A percentile compares a stretch with the other conserved stretches of the same genome.
These are phyloP conservation scores for Phalanger gymnotis DNA, from an alignment of 2,797 vertebrate species.

Conservation along the genomic window DNA sequence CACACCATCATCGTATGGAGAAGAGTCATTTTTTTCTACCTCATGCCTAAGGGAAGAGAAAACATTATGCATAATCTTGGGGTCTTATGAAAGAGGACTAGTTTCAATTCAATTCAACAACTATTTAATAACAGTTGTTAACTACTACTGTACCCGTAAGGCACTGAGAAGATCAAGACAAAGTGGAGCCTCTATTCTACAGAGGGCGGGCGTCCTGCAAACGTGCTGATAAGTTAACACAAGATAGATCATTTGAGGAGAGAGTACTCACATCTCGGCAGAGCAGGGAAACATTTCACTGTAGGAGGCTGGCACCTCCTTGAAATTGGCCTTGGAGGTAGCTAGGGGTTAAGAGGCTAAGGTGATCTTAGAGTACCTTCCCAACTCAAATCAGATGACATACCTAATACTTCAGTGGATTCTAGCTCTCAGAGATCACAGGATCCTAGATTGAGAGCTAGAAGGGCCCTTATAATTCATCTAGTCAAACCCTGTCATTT, in stretches of 20 bases:
- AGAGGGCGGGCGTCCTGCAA: too few species aligned
- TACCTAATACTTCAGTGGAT: neutral
- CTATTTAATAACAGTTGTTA: neutral
- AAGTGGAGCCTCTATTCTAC: neutral
- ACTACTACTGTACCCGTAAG: neutral
- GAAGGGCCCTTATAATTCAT: too few species aligned
- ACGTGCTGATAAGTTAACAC: neutral
- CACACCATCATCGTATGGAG: too few species aligned
- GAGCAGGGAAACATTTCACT: neutral
- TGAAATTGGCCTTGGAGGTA: neutral
- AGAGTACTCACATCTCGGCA: neutral
- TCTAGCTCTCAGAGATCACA: neutral
- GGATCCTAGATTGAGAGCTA: neutral
- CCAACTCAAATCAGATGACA: neutral
- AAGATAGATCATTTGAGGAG: neutral
- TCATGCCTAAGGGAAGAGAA: too few species aligned
- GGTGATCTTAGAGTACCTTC: neutral
- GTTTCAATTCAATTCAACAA: neutral
- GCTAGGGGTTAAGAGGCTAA: neutral
- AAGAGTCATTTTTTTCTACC: too few species aligned
- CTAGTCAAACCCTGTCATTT: neutral
- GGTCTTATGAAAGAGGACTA: neutral
- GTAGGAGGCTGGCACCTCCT: neutral
- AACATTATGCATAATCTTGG: neutral
- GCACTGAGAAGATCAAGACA: neutral